A percentile compares a stretch with the other conserved stretches of the same genome.
These are phyloP conservation scores for Aphaenogaster rudis DNA, from an alignment of 1,140 invertebrate genomes.

Conservation along the genomic window DNA sequence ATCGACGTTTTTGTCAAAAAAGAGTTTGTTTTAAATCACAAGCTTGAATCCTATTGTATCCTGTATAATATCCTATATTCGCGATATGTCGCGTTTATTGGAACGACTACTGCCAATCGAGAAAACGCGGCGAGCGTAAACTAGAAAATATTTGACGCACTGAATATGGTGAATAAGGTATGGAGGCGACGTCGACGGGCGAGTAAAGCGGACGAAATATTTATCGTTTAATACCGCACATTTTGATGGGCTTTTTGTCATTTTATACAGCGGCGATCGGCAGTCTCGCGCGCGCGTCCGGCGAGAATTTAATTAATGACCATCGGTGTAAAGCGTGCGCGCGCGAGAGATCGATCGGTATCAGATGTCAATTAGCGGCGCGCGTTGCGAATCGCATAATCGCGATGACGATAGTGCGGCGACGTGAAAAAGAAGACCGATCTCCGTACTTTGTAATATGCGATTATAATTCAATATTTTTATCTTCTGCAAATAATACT, in stretches of 20 bases:
- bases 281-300: neutral
- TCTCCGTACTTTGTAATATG: neutral
- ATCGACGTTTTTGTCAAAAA: neutral
- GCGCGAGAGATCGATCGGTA: constrained; percentile 49
- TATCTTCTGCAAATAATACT: neutral
- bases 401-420: constrained; percentile 12
- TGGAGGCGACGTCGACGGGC: constrained; percentile 22
- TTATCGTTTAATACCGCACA: constrained; percentile 58
- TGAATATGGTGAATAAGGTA: constrained; percentile 43
- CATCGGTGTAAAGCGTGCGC: constrained; percentile 47
- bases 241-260: constrained; percentile 60
- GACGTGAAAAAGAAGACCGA: constrained; percentile 27
- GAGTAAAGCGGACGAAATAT: constrained; percentile 40
- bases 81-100: neutral
- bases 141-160: constrained; percentile 43
- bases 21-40: neutral
- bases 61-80: neutral
- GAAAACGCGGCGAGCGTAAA: neutral
- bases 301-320: constrained; percentile 62
- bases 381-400: constrained; percentile 59
- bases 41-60: neutral
- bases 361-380: constrained; percentile 63
- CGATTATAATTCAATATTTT: neutral
- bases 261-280: constrained; percentile 56
- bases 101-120: neutral